Percentiles rank a stretch among this genome's conserved stretches.
Conservation (phyloP, 1,140 invertebrate genomes). For the Bactericera cockerelli region DNA sequence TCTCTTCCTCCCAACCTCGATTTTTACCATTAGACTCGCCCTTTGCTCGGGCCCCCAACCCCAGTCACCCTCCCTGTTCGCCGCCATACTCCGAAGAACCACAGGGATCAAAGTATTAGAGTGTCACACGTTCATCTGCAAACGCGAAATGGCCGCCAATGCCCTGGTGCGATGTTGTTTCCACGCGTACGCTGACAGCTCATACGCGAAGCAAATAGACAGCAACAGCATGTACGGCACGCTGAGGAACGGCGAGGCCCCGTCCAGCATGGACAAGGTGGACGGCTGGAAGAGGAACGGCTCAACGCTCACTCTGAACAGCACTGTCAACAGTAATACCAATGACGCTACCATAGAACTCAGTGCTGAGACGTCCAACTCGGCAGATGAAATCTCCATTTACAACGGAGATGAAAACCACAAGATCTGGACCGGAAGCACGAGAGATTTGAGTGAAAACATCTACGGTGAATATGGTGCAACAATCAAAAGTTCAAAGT, state of each 20-base stretch:
- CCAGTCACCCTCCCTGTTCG: constrained; percentile 89
- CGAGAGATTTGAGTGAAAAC: constrained; percentile 48
- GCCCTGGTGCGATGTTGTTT: constrained; percentile 87
- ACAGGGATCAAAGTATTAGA: constrained; percentile 97
- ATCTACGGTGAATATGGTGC: constrained; percentile 57
- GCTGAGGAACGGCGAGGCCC: constrained; percentile 28
- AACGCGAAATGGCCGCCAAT: constrained; percentile 84
- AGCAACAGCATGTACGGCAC: constrained; percentile 35
- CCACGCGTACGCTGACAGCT: constrained; percentile 86
- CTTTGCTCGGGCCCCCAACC: constrained; percentile 72
- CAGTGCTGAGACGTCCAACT: constrained; percentile 38
- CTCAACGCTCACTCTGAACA: constrained; percentile 39
- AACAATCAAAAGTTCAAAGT: constrained; percentile 47
- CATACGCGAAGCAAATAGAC: constrained; percentile 71
- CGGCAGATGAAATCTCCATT: constrained; percentile 51
- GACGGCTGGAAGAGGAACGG: constrained; percentile 37
- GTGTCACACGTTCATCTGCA: constrained; percentile 98
- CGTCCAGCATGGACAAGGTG: constrained; percentile 28
- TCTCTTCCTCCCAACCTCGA: constrained; percentile 43
- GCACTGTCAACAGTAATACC: constrained; percentile 24
- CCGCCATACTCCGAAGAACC: constrained; percentile 84
- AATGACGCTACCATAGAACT: constrained; percentile 25
- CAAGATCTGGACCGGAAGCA: constrained; percentile 70
- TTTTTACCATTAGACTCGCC: constrained; percentile 94
- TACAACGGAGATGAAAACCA: constrained; percentile 86